These are phyloP conservation scores for Tragelaphus strepsiceros DNA, from an alignment of 2,113 vertebrate species.

Conservation along the genomic window DNA sequence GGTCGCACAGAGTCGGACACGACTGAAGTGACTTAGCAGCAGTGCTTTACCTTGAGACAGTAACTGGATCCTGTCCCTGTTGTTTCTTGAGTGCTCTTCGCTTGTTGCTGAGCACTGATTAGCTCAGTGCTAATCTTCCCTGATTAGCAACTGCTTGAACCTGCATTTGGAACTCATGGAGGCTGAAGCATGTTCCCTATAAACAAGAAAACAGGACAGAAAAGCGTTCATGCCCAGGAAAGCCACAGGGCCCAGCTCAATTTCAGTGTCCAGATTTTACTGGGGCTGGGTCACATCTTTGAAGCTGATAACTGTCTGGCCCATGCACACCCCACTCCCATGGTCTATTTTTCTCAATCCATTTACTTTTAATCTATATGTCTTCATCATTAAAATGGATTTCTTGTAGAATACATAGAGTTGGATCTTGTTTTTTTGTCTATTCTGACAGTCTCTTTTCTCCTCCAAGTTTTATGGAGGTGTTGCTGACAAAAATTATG, in stretches of 20 bases:
- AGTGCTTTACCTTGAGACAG: background rate
- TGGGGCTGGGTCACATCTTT: background rate
- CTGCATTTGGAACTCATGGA: background rate
- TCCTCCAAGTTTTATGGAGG: background rate
- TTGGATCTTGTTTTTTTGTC: background rate
- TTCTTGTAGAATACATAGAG: background rate
- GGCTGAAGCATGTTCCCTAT: background rate
- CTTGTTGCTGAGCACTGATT: background rate
- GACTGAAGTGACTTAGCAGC: no score
- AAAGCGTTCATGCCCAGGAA: background rate
- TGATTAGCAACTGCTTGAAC: background rate
- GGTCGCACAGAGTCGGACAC: no score
- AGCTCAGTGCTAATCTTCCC: background rate
- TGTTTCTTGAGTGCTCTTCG: background rate
- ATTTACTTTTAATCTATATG: background rate
- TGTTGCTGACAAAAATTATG: background rate
- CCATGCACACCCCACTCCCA: background rate
- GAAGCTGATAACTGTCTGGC: background rate
- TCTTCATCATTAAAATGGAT: background rate
- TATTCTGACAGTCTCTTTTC: background rate
- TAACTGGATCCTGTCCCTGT: background rate
- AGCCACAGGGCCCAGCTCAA: background rate
- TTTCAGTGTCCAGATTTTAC: background rate
- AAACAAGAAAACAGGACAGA: background rate
- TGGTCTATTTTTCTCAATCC: background rate